phyloP scores from a whole-genome alignment of 1,140 invertebrate species.

The Hyphantria cunea region DNA sequence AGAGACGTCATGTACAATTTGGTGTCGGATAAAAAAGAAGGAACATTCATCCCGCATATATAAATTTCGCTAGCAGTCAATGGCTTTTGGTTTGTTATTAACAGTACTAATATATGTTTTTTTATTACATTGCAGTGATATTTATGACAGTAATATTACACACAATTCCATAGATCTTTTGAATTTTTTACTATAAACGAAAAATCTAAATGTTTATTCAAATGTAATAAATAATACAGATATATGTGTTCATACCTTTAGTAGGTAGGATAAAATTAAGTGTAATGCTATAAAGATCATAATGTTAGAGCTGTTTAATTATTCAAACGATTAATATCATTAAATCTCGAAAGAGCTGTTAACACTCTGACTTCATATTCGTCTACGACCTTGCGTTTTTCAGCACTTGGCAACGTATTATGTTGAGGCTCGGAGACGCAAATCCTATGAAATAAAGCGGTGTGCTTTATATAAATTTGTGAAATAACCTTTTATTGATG shows the following conservation, averaged over 20 bases:
- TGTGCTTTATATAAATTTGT: constrained; percentile 17
- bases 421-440: constrained; percentile 6
- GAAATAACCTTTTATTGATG: constrained; percentile 4
- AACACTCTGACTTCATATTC: constrained; percentile 12
- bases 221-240: too few species aligned
- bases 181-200: too few species aligned
- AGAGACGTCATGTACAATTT: constrained; percentile 14
- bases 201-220: too few species aligned
- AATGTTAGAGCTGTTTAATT: background rate
- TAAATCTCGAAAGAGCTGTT: constrained; percentile 1
- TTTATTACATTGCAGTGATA: too few species aligned
- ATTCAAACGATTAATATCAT: background rate
- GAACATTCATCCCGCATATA: background rate
- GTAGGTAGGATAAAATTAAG: background rate
- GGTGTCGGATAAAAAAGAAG: constrained; percentile 15
- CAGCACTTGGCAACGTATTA: constrained; percentile 9
- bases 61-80: background rate
- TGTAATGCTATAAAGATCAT: background rate
- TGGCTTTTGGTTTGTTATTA: too few species aligned
- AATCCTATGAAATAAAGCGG: constrained; percentile 6
- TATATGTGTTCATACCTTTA: background rate
- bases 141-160: too few species aligned
- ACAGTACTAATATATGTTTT: background rate
- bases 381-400: constrained; percentile 8
- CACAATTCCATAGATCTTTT: too few species aligned